Base-by-base conservation (phyloP, 30 jellyfish, hydroid and myxozoan genomes). In the Aurelia sp. region DNA sequence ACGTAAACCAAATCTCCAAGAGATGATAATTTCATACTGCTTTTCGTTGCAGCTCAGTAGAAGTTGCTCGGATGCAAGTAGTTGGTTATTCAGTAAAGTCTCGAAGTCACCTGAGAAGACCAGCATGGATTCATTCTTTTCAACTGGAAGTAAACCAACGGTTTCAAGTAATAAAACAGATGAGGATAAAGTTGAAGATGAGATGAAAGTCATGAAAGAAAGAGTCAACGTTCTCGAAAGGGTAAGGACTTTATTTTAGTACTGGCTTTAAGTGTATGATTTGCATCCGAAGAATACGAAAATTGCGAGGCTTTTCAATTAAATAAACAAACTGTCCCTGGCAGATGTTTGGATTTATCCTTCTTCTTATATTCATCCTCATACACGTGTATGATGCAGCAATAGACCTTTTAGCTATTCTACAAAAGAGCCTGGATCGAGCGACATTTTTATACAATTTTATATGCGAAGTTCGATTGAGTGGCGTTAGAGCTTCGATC, bases 1-100 rank as follows among this genome's bases (percentile, higher is more conserved):
- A 21, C 20, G 10, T 10, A n/a, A 58, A 30, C 20, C 48, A 20
- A 18, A 15, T 21, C 20, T 66, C 13, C 62, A n/a, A n/a, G 40
- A 16, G 20, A 15, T 21, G 33, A 9, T 22, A 18, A 33, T 66
- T 35, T 18, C 6, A 11, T 72, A 20, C 40, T 31, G 30, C 13
- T 19, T 30, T 48, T 72, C 23, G 51, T 81, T 71, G 31, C 17
- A 83, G 92, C 72, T 71, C 11, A 61, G 80, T 58, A 47, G 86
- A 60, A 83, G 92, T 52, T 83, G 69, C 41, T 83, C 92, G 3
- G 92, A 83, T 33, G 92, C 92, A 20, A 73, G 86, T 19, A 83
- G 86, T 27, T 83, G 92, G 92, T 30, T 83, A 44, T 44, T 44
- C 55, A 44, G 55, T 44, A 44, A 44, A 44, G 15, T 10, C 55